A percentile compares a stretch with the other conserved stretches of the same genome.
Evolutionary conservation across 37 sponge, comb jelly and placozoan genomes (phyloP).

Genomic region (Hexactinellida sp.): DNA sequence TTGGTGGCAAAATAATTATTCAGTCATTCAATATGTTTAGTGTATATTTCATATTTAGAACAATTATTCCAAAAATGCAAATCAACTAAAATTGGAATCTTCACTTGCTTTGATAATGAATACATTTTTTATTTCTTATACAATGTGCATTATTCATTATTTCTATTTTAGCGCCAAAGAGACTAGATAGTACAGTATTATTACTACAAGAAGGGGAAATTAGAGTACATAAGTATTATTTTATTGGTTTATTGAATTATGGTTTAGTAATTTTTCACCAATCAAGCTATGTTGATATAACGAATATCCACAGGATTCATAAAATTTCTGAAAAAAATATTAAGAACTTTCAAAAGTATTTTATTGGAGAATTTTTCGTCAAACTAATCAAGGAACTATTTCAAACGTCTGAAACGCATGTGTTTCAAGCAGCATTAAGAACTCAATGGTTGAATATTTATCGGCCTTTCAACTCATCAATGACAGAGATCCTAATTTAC

Average conservation of each 20-base stretch:
- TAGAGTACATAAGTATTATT: not conserved
- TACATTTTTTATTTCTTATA: too few species aligned
- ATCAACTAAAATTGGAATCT: too few species aligned
- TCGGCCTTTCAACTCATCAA: not conserved
- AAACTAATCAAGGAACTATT: not conserved
- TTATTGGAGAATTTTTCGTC: not conserved
- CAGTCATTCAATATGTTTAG: too few species aligned
- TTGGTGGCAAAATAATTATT: too few species aligned
- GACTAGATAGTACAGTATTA: too few species aligned
- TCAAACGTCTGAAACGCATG: not conserved
- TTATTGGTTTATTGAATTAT: not conserved
- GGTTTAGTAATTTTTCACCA: not conserved
- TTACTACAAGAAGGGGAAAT: not conserved
- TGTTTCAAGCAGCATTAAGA: not conserved
- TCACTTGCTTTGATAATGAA: too few species aligned
- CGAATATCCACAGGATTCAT: not conserved
- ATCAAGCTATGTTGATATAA: not conserved
- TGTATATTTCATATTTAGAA: too few species aligned
- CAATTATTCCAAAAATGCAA: too few species aligned
- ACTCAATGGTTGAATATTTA: slow-evolving; percentile 3
- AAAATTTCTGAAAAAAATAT: too few species aligned
- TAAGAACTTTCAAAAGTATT: not conserved
- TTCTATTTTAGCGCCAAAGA: too few species aligned
- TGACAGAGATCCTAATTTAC: not conserved
- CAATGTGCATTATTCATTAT: too few species aligned